Conservation (phyloP, 2,113 vertebrate species). For the Gymnogyps californianus region DNA sequence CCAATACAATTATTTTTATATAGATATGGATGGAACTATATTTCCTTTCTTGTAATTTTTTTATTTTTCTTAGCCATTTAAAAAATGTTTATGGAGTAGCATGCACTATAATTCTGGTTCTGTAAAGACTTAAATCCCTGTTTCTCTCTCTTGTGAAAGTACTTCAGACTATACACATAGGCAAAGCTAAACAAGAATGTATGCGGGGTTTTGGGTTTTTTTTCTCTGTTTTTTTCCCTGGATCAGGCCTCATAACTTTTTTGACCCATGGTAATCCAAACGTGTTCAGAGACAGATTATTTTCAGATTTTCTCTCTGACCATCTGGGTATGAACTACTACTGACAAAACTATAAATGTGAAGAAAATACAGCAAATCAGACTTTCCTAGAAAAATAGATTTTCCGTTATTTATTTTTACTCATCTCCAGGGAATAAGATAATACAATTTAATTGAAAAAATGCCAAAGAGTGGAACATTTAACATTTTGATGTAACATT, state of each 20-base stretch:
- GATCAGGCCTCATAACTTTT: not conserved
- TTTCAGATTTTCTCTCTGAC: not conserved
- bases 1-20: not conserved
- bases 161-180: not conserved
- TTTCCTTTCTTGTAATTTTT: not conserved
- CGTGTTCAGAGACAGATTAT: not conserved
- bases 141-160: not conserved
- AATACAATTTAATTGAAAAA: not conserved
- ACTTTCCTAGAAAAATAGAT: not conserved
- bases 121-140: not conserved
- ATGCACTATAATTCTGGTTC: not conserved
- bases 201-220: rapidly evolving
- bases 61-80: not conserved
- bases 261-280: not conserved
- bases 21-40: not conserved
- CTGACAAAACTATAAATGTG: not conserved
- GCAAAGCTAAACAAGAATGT: not conserved
- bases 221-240: not conserved
- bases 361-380: not conserved
- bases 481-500: not conserved
- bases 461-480: not conserved
- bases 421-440: not conserved
- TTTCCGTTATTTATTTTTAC: not conserved
- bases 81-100: not conserved
- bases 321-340: not conserved